A percentile compares a stretch with the other conserved stretches of the same genome.
Evolutionary conservation across 1,140 invertebrate genomes (phyloP).

Genomic region (Solenopsis invicta): DNA sequence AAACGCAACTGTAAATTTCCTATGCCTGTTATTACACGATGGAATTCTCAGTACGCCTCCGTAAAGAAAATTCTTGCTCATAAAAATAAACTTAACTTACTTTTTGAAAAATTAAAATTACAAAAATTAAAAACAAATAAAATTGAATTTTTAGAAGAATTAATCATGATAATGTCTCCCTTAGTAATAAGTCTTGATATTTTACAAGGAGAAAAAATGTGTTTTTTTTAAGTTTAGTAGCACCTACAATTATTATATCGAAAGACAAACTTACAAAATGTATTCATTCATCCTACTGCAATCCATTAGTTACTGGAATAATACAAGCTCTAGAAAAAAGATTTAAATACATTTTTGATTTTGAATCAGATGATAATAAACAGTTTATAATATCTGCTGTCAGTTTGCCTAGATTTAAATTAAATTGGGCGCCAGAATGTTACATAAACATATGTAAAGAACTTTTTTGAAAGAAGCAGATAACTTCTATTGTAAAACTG

Average conservation of each 20-base stretch:
- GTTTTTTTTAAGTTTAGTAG: neutral
- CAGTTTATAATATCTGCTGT: neutral
- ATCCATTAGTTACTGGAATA: neutral
- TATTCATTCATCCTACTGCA: neutral
- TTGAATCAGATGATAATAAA: neutral
- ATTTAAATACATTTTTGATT: slow-evolving; percentile 9
- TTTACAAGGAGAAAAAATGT: neutral
- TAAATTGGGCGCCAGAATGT: slow-evolving; percentile 4
- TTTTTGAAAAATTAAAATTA: slow-evolving; percentile 6
- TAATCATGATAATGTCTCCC: neutral
- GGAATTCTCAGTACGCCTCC: slow-evolving; percentile 1
- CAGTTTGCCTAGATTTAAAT: slow-evolving; percentile 16
- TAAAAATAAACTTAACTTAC: neutral
- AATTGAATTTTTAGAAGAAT: slow-evolving; percentile 31
- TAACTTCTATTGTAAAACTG: neutral
- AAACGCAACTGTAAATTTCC: slow-evolving; percentile 26
- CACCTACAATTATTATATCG: neutral
- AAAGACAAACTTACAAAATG: neutral
- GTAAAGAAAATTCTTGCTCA: neutral
- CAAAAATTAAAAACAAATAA: neutral
- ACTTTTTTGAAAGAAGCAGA: slow-evolving; percentile 2
- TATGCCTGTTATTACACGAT: neutral
- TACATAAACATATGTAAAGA: slow-evolving; percentile 7
- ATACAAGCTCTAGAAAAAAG: neutral
- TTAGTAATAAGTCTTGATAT: neutral